Conservation (phyloP, 37 sponge, comb jelly and placozoan genomes). For the Amphimedon queenslandica region DNA sequence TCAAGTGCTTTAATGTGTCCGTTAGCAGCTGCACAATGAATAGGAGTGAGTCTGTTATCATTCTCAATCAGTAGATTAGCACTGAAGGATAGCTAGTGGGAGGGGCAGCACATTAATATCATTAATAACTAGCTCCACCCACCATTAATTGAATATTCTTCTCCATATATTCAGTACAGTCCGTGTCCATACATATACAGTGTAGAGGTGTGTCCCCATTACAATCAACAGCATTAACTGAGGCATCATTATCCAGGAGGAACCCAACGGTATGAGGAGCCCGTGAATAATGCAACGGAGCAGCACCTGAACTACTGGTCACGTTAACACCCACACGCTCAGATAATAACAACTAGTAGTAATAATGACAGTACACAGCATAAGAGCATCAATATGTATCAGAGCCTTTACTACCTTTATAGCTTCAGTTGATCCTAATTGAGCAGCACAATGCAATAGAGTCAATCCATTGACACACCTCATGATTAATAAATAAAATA, state of each 20-base stretch:
- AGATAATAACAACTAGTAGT: slow-evolving; percentile 20
- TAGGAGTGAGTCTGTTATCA: slow-evolving; percentile 30
- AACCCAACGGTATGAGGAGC: slow-evolving; percentile 17
- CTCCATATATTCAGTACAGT: no score
- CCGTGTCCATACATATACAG: slow-evolving; percentile 39
- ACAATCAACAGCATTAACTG: slow-evolving; percentile 32
- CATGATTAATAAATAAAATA: neutral
- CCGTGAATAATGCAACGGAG: slow-evolving; percentile 47
- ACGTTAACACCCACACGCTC: slow-evolving; percentile 29
- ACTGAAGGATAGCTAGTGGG: neutral
- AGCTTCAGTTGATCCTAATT: slow-evolving; percentile 36
- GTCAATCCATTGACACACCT: slow-evolving; percentile 61
- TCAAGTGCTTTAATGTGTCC: slow-evolving; percentile 28
- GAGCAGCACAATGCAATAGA: slow-evolving; percentile 51
- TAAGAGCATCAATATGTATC: neutral
- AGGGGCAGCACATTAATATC: no score
- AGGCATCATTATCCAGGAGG: slow-evolving; percentile 46
- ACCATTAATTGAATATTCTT: no score
- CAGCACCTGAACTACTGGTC: slow-evolving; percentile 23
- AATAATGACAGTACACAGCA: neutral
- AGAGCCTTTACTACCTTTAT: slow-evolving; percentile 24
- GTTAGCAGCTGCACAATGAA: slow-evolving; percentile 54
- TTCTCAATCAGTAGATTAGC: neutral
- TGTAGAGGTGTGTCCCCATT: slow-evolving; percentile 74
- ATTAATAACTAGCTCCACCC: no score